Percentiles rank a stretch among this genome's conserved stretches.
Evolutionary conservation across 2,797 vertebrate genomes (phyloP).

Genomic region (Pangasius krempfi): DNA sequence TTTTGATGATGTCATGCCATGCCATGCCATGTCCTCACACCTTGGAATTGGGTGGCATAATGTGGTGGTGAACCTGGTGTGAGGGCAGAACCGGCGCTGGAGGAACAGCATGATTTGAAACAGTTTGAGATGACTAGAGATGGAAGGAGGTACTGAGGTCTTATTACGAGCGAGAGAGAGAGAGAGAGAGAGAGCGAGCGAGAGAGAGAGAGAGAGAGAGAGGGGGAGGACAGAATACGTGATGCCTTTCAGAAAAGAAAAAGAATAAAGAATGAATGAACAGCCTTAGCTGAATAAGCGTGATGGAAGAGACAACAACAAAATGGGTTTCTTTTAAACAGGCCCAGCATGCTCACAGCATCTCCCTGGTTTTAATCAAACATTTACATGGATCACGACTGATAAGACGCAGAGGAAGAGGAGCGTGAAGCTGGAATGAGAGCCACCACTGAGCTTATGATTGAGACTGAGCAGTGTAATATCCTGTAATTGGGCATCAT

Average conservation of each 20-base stretch:
- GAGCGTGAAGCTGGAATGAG: slow-evolving; percentile 13
- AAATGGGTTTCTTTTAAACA: not conserved
- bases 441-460: slow-evolving; percentile 33
- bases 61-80: slow-evolving; percentile 1
- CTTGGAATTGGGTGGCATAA: not conserved
- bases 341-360: not conserved
- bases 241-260: not conserved
- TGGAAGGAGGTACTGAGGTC: too few species aligned
- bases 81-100: not conserved
- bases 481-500: slow-evolving; percentile 49
- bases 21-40: not conserved
- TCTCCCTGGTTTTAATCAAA: slow-evolving; percentile 35
- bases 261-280: not conserved
- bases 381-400: slow-evolving; percentile 16
- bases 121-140: not conserved
- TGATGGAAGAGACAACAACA: not conserved
- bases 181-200: not conserved
- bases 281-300: not conserved
- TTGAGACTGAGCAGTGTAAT: slow-evolving; percentile 39
- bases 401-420: slow-evolving; percentile 12
- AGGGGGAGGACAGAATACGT: not conserved
- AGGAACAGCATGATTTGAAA: not conserved
- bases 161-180: not conserved
- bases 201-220: not conserved
- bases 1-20: slow-evolving; percentile 56